A percentile compares a stretch with the other conserved stretches of the same genome.
These are phyloP conservation scores for Acrobasis suavella DNA, from an alignment of 2,888 invertebrate species.

Conservation along the genomic window DNA sequence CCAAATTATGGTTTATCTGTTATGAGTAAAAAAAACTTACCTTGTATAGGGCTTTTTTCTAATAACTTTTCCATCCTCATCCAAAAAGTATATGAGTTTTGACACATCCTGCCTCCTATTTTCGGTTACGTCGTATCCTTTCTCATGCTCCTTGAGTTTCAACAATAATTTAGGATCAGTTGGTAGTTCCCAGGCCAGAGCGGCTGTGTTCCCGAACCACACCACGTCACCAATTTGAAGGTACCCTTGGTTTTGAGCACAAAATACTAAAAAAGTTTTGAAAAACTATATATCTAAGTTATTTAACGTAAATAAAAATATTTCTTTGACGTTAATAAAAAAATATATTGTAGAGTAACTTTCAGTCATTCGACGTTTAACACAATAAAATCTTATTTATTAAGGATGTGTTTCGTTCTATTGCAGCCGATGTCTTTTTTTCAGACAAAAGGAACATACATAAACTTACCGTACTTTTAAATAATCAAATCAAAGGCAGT, in stretches of 20 bases:
- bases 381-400: too few species aligned
- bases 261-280: slow-evolving; percentile 74
- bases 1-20: too few species aligned
- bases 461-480: too few species aligned
- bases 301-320: too few species aligned
- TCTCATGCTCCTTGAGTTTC: slow-evolving; percentile 50
- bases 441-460: too few species aligned
- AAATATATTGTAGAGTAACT: too few species aligned
- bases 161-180: slow-evolving; percentile 73
- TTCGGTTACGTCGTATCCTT: slow-evolving; percentile 32
- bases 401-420: too few species aligned
- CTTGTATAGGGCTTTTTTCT: slow-evolving; percentile 60
- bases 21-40: slow-evolving; percentile 41
- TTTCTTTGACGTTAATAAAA: too few species aligned
- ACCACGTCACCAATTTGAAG: slow-evolving; percentile 82
- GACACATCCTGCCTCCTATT: slow-evolving; percentile 52
- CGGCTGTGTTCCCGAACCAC: slow-evolving; percentile 88
- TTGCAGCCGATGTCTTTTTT: too few species aligned
- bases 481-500: too few species aligned
- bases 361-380: too few species aligned
- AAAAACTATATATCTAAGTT: too few species aligned
- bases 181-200: slow-evolving; percentile 90
- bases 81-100: slow-evolving; percentile 57
- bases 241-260: slow-evolving; percentile 84
- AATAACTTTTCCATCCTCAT: slow-evolving; percentile 63